phyloP scores from a whole-genome alignment of 2,797 vertebrate species.

The Gallirallus australis region DNA sequence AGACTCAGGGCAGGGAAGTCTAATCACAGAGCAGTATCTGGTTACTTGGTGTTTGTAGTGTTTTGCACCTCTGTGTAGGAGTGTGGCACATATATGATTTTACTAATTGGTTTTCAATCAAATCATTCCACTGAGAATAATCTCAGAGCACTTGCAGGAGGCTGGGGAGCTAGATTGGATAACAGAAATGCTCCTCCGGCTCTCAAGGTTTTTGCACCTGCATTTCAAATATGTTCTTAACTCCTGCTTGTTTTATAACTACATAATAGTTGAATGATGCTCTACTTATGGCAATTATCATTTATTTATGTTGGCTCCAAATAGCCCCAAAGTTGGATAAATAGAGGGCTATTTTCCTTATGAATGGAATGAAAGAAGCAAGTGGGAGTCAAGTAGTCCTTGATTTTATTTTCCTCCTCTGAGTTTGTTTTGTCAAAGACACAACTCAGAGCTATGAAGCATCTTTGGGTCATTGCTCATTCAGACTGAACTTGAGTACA shows the following conservation, averaged over 20 bases:
- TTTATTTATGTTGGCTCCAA: conserved; percentile 19
- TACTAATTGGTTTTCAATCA: conserved; percentile 63
- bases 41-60: not conserved
- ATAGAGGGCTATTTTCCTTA: conserved; percentile 1
- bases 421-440: not conserved
- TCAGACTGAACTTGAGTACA: not conserved
- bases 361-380: conserved; percentile 20
- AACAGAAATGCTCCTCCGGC: conserved; percentile 10
- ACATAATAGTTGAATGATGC: not conserved
- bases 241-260: not conserved
- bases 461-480: not conserved
- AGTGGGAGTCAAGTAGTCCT: conserved; percentile 19
- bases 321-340: not conserved
- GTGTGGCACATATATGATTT: not conserved
- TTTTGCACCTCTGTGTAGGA: conserved; percentile 25
- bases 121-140: conserved; percentile 44
- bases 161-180: not conserved
- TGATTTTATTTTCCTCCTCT: not conserved
- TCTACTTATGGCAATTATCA: not conserved
- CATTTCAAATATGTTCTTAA: conserved; percentile 16
- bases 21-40: conserved; percentile 21
- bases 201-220: conserved; percentile 4
- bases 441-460: not conserved
- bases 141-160: conserved; percentile 12
- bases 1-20: not conserved